phyloP scores from a whole-genome alignment of 2,113 vertebrate genomes.

The Corynorhinus townsendii region DNA sequence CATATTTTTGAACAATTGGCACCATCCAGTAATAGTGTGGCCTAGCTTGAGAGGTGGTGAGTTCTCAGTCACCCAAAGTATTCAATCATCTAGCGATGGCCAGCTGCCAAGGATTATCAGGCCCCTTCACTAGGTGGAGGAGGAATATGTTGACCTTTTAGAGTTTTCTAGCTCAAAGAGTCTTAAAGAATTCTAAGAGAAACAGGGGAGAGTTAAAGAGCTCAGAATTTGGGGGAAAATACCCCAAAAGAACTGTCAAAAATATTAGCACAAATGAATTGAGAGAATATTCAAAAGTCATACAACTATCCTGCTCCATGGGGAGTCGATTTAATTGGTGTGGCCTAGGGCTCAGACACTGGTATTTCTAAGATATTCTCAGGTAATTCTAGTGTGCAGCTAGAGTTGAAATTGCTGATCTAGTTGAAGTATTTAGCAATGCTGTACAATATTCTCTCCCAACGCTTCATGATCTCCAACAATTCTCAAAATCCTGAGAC shows the following conservation, averaged over 20 bases:
- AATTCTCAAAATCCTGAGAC: neutral
- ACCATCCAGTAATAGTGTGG: neutral
- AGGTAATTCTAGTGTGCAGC: neutral
- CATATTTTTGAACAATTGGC: neutral
- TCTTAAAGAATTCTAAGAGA: neutral
- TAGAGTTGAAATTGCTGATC: neutral
- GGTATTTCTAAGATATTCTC: neutral
- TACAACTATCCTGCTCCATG: no score
- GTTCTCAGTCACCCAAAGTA: neutral
- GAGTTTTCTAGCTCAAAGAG: neutral
- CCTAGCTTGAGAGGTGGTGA: neutral
- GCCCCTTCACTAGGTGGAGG: neutral
- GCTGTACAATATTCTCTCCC: neutral
- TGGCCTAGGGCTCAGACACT: no score
- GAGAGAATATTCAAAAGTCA: neutral
- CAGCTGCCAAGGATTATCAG: neutral
- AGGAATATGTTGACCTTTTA: neutral
- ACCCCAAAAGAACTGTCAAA: neutral
- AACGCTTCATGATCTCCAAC: neutral
- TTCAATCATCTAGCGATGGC: neutral
- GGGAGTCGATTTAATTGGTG: neutral
- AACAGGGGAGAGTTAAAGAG: neutral
- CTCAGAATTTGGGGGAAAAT: neutral
- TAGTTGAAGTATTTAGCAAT: neutral
- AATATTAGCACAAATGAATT: neutral